Evolutionary conservation across 2,888 invertebrate genomes (phyloP).

Genomic region (Gymnocheta viridis): DNA sequence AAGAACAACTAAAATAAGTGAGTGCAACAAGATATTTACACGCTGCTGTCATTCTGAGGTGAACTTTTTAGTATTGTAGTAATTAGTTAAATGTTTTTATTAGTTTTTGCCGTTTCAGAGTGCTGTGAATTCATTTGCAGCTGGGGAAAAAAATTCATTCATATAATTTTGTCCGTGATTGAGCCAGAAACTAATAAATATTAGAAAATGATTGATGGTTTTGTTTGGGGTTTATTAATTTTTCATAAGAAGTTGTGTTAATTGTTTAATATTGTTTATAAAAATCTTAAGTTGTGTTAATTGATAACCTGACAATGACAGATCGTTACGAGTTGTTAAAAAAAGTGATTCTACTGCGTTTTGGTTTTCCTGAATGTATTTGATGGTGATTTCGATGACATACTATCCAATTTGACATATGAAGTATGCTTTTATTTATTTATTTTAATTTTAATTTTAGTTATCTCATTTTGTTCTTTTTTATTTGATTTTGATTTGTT

Average conservation of each 20-base stretch:
- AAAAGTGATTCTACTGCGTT: background rate
- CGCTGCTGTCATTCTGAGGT: slow-evolving; percentile 1
- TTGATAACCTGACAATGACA: slow-evolving; percentile 49
- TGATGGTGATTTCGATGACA: background rate
- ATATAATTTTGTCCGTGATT: background rate
- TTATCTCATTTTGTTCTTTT: too few species aligned
- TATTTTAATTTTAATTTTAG: background rate
- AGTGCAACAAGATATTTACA: slow-evolving; percentile 9
- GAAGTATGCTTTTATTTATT: background rate
- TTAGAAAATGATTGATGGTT: slow-evolving; percentile 21
- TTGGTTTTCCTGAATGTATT: background rate
- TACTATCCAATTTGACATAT: background rate
- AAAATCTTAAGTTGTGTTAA: background rate
- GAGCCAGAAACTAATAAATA: slow-evolving; percentile 9
- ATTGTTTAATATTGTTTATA: slow-evolving; percentile 8
- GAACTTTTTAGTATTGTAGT: slow-evolving; percentile 28
- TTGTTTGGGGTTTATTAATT: slow-evolving; percentile 1
- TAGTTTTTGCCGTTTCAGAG: background rate
- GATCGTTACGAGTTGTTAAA: slow-evolving; percentile 5
- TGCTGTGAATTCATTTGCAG: slow-evolving; percentile 1
- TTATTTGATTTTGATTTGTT: too few species aligned
- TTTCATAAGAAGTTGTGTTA: background rate
- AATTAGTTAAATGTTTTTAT: slow-evolving; percentile 42
- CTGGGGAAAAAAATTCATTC: background rate
- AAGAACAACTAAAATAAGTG: background rate